Percentiles rank a stretch among this genome's conserved stretches.
Evolutionary conservation across 2,888 invertebrate species (phyloP).

Genomic region (Diadromus collaris): DNA sequence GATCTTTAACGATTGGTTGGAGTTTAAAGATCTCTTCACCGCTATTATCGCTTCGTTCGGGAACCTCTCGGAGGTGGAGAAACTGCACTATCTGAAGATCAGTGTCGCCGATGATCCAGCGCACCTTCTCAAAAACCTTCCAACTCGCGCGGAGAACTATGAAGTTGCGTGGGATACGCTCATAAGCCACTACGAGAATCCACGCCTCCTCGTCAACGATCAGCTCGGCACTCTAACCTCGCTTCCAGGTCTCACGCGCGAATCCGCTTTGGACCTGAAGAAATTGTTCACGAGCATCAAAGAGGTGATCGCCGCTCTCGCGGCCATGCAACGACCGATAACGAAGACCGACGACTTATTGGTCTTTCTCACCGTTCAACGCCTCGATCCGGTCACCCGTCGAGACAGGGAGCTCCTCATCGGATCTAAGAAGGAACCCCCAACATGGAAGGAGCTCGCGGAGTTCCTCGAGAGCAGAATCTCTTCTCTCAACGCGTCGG

Average conservation of each 20-base stretch:
- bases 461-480: background rate
- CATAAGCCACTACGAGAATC: background rate
- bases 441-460: no score
- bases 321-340: background rate
- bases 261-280: background rate
- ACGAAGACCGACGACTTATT: background rate
- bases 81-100: background rate
- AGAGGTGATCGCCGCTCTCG: background rate
- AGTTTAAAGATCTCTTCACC: background rate
- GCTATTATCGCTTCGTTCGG: background rate
- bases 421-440: background rate
- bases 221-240: background rate
- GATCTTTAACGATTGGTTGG: background rate
- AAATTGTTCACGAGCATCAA: background rate
- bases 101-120: background rate
- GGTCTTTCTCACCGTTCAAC: background rate
- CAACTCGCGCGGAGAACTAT: background rate
- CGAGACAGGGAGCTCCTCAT: background rate
- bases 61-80: background rate
- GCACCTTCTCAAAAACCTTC: background rate
- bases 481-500: background rate
- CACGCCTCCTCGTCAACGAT: background rate
- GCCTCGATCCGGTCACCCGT: background rate
- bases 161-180: background rate
- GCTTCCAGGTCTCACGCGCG: background rate